A percentile compares a stretch with the other conserved stretches of the same genome.
Evolutionary conservation across 2,113 vertebrate genomes (phyloP).

Genomic region (Motacilla alba): DNA sequence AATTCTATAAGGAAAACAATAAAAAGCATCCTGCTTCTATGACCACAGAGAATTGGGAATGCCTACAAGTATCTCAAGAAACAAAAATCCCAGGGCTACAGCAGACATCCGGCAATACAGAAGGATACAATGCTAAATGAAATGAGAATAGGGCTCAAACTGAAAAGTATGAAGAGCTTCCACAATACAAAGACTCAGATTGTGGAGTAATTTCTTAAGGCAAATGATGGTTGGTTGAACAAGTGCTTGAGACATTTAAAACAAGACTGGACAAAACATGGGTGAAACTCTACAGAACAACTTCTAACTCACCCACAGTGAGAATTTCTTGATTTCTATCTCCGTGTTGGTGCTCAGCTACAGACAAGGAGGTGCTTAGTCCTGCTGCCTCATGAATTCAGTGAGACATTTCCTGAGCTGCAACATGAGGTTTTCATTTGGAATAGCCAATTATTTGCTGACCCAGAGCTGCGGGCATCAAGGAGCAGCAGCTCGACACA

Average conservation of each 20-base stretch:
- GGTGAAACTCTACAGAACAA: neutral
- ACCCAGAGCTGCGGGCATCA: neutral
- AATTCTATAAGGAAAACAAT: neutral
- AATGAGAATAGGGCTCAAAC: neutral
- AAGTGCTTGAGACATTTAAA: slow-evolving; percentile 17
- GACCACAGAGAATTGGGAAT: neutral
- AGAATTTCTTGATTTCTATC: neutral
- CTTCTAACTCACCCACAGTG: neutral
- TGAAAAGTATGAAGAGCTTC: neutral
- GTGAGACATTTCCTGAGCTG: neutral
- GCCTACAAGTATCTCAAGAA: neutral
- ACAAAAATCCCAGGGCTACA: neutral
- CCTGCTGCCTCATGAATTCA: neutral
- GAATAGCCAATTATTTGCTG: neutral
- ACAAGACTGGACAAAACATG: slow-evolving; percentile 31
- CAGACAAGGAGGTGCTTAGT: neutral
- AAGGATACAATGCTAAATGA: neutral
- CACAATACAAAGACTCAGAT: neutral
- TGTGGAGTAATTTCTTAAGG: neutral
- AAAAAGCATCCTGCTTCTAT: neutral
- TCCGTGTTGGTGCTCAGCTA: neutral
- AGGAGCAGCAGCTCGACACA: rapidly evolving
- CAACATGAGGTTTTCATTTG: neutral
- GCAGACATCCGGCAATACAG: neutral
- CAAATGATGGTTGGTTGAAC: neutral